Percentiles rank a stretch among this genome's conserved stretches.
Evolutionary conservation across 2,888 invertebrate genomes (phyloP).

Genomic region (Lypha dubia): DNA sequence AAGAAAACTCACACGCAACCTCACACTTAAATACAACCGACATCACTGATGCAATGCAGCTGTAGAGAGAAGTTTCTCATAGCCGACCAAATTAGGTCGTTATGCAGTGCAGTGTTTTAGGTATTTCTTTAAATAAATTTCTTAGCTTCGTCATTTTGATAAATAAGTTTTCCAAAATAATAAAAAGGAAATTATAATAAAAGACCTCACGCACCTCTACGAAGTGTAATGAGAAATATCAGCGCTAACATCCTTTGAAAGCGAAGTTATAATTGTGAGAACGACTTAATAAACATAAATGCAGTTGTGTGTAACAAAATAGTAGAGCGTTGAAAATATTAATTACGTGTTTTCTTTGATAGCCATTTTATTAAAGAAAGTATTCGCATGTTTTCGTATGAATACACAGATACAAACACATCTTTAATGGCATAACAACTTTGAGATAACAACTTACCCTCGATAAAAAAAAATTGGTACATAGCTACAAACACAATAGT

Average conservation of each 20-base stretch:
- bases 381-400: too few species aligned
- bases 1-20: neutral
- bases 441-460: too few species aligned
- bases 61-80: neutral
- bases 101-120: slow-evolving; percentile 39
- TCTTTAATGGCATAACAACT: too few species aligned
- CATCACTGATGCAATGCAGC: neutral
- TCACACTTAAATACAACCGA: neutral
- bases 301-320: slow-evolving; percentile 8
- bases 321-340: neutral
- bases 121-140: slow-evolving; percentile 27
- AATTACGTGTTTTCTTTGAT: too few species aligned
- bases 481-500: too few species aligned
- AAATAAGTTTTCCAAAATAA: neutral
- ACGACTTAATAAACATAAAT: slow-evolving; percentile 29
- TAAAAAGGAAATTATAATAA: slow-evolving; percentile 16
- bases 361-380: neutral
- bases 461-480: too few species aligned
- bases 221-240: slow-evolving; percentile 58
- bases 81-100: neutral
- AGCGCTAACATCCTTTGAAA: slow-evolving; percentile 29
- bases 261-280: slow-evolving; percentile 39
- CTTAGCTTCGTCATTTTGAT: slow-evolving; percentile 20
- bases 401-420: too few species aligned
- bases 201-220: slow-evolving; percentile 66